Conservation (phyloP, 2,888 invertebrate genomes). For the Cephus nigrinus region DNA sequence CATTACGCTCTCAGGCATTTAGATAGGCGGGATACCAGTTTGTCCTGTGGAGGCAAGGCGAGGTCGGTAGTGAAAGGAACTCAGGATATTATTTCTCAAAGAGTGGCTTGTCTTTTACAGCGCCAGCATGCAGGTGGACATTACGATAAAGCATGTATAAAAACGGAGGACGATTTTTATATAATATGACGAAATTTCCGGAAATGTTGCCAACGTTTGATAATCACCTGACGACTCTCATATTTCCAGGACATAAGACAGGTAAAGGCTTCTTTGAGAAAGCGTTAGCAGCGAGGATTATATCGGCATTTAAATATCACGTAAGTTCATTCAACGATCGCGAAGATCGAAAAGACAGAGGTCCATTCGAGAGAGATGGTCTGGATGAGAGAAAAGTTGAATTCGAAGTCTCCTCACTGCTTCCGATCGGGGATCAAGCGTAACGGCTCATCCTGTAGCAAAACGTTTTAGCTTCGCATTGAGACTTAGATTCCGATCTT, state of each 20-base stretch:
- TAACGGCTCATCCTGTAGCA: conserved; percentile 5
- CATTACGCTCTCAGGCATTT: background rate
- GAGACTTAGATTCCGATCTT: conserved; percentile 12
- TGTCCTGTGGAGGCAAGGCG: conserved; percentile 30
- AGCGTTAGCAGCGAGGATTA: background rate
- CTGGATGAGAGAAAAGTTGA: background rate
- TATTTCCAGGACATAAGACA: background rate
- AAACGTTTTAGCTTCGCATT: conserved; percentile 11
- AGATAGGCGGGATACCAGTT: conserved; percentile 20
- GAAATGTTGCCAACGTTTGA: background rate
- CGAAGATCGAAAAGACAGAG: background rate
- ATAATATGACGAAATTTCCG: background rate
- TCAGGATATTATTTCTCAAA: conserved; percentile 30
- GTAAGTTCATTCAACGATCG: background rate
- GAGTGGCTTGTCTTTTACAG: conserved; percentile 9
- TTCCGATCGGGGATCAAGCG: background rate
- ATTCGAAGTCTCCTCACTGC: background rate
- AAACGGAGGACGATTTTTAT: background rate
- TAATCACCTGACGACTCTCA: background rate
- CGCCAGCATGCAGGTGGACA: background rate
- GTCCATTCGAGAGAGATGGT: background rate
- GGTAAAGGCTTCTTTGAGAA: background rate
- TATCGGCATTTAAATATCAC: background rate
- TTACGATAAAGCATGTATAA: background rate
- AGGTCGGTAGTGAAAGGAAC: conserved; percentile 57